Evolutionary conservation across 2,797 vertebrate species (phyloP).

Genomic region (Hypotaenidia okinawae): DNA sequence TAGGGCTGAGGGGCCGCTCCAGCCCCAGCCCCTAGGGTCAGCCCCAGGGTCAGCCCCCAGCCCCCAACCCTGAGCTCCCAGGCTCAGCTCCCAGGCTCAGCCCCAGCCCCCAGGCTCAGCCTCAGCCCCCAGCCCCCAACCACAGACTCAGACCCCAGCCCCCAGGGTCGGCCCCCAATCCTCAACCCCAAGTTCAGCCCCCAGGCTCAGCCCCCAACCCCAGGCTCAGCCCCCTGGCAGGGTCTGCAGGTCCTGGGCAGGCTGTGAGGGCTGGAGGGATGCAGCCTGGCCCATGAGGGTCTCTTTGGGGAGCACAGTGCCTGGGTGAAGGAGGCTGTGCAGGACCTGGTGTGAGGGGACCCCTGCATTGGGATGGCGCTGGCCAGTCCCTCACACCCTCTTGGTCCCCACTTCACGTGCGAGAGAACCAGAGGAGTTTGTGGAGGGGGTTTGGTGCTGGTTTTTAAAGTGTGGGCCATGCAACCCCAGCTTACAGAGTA

Average conservation of each 20-base stretch:
- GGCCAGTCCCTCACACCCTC: no score
- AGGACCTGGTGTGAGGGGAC: background rate
- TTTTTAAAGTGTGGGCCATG: background rate
- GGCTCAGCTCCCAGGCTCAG: no score
- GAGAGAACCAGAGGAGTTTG: accelerated
- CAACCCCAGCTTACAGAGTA: accelerated
- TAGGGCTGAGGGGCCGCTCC: background rate
- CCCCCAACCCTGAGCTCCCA: no score
- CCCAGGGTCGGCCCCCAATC: no score
- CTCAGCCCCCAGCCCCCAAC: no score
- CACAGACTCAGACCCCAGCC: no score
- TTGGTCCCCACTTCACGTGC: accelerated
- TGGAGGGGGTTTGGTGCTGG: background rate
- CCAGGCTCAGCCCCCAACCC: no score
- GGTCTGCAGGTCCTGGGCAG: background rate
- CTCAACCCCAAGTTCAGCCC: no score
- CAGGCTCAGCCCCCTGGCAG: no score
- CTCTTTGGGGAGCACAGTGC: background rate
- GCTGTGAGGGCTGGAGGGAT: background rate
- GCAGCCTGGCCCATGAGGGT: background rate
- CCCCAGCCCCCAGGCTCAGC: no score
- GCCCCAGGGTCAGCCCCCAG: no score
- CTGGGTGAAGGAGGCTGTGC: background rate
- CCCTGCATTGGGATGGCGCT: background rate
- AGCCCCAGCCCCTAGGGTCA: no score